Conservation (phyloP, 2,113 vertebrate genomes). For the Hydrolagus affinis region DNA sequence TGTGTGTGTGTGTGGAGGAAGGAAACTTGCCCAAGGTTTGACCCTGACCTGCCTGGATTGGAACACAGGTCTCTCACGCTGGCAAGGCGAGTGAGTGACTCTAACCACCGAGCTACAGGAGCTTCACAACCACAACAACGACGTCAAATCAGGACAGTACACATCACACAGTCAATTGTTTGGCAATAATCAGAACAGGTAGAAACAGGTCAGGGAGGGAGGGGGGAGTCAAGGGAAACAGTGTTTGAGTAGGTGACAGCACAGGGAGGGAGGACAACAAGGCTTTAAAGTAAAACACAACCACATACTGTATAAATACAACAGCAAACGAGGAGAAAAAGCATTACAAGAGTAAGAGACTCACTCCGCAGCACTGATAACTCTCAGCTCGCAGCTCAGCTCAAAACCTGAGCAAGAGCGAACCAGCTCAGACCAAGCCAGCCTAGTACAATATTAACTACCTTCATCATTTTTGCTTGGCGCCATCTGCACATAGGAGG, state of each 20-base stretch:
- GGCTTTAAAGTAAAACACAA: background rate
- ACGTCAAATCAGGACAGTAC: too few relatives aligned
- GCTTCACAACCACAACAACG: too few relatives aligned
- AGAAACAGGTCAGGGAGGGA: background rate
- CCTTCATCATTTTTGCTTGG: background rate
- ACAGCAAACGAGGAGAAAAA: background rate
- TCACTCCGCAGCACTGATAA: background rate
- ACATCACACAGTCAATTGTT: too few relatives aligned
- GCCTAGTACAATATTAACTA: background rate
- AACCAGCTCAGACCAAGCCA: background rate
- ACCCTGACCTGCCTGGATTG: too few relatives aligned
- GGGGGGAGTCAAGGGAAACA: background rate
- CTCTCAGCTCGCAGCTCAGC: background rate
- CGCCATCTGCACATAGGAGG: conserved; percentile 9
- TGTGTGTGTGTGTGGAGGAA: too few relatives aligned
- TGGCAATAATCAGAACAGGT: background rate
- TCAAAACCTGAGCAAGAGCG: too few relatives aligned
- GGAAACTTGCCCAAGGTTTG: too few relatives aligned
- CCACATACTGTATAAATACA: background rate
- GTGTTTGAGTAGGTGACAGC: too few relatives aligned
- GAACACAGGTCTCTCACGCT: too few relatives aligned
- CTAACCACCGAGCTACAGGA: too few relatives aligned
- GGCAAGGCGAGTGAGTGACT: too few relatives aligned
- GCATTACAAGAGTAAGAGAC: background rate
- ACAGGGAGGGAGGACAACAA: background rate